phyloP scores from a whole-genome alignment of 2,888 invertebrate species.

The Oligia fasciuncula region DNA sequence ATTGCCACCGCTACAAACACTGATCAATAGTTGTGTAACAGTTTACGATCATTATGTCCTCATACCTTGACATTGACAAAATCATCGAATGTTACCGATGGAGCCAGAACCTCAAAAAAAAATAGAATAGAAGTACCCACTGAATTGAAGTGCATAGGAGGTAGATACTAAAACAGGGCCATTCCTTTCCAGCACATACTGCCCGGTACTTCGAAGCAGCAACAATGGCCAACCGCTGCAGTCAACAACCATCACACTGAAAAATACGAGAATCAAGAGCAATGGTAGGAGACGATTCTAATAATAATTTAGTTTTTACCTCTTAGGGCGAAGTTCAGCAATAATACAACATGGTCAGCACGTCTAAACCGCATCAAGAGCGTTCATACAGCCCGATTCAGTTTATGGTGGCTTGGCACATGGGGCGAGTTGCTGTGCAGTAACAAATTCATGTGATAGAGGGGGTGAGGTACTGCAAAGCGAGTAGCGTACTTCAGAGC shows the following conservation, averaged over 20 bases:
- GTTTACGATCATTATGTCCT: too few relatives aligned
- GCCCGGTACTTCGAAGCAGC: conserved; percentile 78
- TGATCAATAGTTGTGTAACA: too few relatives aligned
- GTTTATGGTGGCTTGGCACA: neutral
- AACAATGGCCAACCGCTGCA: conserved; percentile 82
- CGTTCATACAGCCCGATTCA: neutral
- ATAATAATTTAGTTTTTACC: neutral
- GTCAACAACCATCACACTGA: conserved; percentile 85
- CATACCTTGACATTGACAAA: too few relatives aligned
- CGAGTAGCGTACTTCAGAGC: neutral
- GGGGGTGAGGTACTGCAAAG: neutral
- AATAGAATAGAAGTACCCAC: too few relatives aligned
- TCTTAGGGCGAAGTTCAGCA: neutral
- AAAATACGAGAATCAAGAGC: conserved; percentile 85
- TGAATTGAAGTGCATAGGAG: neutral
- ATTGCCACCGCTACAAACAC: too few relatives aligned
- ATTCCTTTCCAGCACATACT: conserved; percentile 82
- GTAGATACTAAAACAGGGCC: neutral
- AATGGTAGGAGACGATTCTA: conserved; percentile 80
- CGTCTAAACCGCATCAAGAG: neutral
- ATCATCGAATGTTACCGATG: too few relatives aligned
- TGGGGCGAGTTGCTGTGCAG: too few relatives aligned
- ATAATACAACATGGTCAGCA: fast-evolving
- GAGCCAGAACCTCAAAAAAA: too few relatives aligned
- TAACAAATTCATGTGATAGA: neutral